Evolutionary conservation across 2,888 invertebrate genomes (phyloP).

Genomic region (Endomychus coccineus): DNA sequence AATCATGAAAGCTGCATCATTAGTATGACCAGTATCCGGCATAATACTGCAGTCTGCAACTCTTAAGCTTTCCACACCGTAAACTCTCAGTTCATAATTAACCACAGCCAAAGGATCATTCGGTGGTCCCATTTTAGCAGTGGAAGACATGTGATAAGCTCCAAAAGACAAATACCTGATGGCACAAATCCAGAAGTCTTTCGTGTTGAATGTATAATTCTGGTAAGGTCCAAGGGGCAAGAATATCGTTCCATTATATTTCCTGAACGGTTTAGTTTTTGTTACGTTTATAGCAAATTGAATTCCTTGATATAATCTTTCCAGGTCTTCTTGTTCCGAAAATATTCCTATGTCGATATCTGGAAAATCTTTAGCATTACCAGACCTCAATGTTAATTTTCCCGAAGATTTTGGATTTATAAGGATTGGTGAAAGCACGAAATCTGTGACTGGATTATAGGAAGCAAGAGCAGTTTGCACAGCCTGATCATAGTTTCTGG

Average conservation of each 20-base stretch:
- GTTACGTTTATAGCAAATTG: no score
- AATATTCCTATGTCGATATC: no score
- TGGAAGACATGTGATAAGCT: no score
- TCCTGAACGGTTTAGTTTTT: no score
- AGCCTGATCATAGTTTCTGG: slow-evolving; percentile 6
- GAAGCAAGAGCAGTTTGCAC: slow-evolving; percentile 4
- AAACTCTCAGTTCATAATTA: slow-evolving; percentile 68
- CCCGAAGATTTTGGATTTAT: slow-evolving; percentile 49
- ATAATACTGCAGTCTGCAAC: no score
- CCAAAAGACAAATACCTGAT: slow-evolving; percentile 57
- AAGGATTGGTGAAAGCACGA: slow-evolving; percentile 41
- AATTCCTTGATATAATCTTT: slow-evolving; percentile 42
- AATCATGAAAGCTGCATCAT: no score
- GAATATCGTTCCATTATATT: slow-evolving; percentile 51
- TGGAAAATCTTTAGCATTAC: no score
- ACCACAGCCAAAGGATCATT: slow-evolving; percentile 56
- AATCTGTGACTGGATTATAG: slow-evolving; percentile 20
- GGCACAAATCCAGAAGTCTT: slow-evolving; percentile 58
- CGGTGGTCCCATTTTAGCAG: no score
- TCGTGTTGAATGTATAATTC: slow-evolving; percentile 46
- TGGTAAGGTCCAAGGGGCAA: slow-evolving; percentile 49
- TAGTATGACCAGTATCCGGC: no score
- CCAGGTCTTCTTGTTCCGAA: no score
- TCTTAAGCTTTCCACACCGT: no score
- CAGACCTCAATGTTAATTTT: no score